A percentile compares a stretch with the other conserved stretches of the same genome.
Conservation (phyloP, 2,113 vertebrate species). For the Pithys albifrons region DNA sequence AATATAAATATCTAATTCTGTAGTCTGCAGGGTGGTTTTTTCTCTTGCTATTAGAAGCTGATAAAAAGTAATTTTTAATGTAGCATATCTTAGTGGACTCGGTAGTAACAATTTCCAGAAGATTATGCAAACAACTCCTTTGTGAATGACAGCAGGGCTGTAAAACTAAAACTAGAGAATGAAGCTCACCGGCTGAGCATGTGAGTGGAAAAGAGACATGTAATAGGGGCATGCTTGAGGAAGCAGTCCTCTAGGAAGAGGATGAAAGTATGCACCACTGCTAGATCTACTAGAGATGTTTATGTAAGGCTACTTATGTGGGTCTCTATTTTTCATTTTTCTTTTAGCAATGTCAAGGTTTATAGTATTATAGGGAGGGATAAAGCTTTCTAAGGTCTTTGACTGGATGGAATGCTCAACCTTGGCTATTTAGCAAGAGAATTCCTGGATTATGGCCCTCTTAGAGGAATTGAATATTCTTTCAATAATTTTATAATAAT, state of each 20-base stretch:
- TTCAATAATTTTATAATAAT: background rate
- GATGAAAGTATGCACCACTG: background rate
- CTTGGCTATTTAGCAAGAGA: background rate
- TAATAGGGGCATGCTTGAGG: background rate
- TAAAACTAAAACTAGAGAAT: background rate
- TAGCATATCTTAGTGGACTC: background rate
- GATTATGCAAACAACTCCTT: background rate
- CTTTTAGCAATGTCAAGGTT: background rate
- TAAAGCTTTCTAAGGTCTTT: background rate
- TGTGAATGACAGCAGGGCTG: background rate
- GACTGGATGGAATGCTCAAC: background rate
- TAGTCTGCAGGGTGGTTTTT: background rate
- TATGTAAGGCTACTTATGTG: background rate
- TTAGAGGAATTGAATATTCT: background rate
- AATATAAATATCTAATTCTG: background rate
- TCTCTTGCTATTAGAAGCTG: background rate
- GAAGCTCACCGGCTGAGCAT: background rate
- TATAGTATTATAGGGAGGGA: background rate
- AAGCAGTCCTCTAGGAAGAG: background rate
- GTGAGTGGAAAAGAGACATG: background rate
- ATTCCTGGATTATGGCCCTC: background rate
- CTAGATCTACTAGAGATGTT: background rate
- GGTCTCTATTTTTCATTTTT: background rate
- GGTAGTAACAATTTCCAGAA: background rate
- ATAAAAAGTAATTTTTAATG: background rate